phyloP scores from a whole-genome alignment of 2,113 vertebrate genomes.

The Cardinalis cardinalis region DNA sequence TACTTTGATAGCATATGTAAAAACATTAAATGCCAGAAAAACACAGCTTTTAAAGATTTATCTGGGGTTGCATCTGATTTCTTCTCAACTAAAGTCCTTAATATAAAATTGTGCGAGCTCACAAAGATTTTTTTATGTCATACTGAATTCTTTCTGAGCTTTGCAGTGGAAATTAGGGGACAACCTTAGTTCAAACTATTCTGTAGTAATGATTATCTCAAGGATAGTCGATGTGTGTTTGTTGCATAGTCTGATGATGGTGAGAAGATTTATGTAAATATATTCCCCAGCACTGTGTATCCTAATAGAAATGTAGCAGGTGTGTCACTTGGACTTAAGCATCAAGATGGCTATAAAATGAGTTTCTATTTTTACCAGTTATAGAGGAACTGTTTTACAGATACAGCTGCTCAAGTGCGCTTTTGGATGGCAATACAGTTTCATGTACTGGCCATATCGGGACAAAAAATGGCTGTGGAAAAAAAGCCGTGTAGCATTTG shows the following conservation, averaged over 20 bases:
- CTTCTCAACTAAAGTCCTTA: neutral
- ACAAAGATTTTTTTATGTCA: neutral
- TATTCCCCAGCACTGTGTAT: conserved; percentile 46
- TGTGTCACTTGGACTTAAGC: conserved; percentile 68
- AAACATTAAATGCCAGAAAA: neutral
- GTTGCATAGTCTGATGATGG: conserved; percentile 15
- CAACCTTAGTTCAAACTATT: conserved; percentile 2
- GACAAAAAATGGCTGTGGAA: conserved; percentile 85
- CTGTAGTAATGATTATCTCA: neutral
- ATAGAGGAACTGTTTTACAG: conserved; percentile 71
- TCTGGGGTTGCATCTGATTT: neutral
- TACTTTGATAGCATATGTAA: neutral
- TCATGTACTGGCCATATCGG: conserved; percentile 92
- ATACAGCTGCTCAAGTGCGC: conserved; percentile 80
- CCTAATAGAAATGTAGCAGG: conserved; percentile 67
- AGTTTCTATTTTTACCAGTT: conserved; percentile 81
- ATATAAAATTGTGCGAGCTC: neutral
- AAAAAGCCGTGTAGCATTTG: conserved; percentile 85
- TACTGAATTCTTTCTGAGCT: neutral
- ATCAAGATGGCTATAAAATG: conserved; percentile 71
- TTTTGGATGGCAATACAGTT: conserved; percentile 82
- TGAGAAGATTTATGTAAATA: conserved; percentile 61
- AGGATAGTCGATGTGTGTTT: conserved; percentile 23
- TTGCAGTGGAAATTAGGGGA: neutral
- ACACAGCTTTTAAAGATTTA: neutral